Base-by-base conservation (phyloP, 2,113 vertebrate genomes). In the Pangasianodon hypophthalmus region DNA sequence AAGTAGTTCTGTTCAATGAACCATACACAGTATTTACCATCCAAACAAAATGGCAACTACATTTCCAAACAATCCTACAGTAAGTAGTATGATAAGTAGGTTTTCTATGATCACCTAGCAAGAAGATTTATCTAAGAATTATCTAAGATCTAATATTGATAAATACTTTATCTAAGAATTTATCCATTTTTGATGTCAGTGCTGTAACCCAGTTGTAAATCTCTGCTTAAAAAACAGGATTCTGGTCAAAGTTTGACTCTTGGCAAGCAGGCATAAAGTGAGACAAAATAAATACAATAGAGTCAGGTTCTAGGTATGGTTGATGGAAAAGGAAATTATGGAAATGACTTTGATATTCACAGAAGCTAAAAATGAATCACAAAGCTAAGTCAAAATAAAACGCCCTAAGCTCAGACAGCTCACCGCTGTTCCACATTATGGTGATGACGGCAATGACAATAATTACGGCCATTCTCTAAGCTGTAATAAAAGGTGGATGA, bases 401-500 rank as follows among this genome's bases (percentile, higher is more conserved):
- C 32, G 29, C 44, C 84, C 77, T 8, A 85, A 52, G 44, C 84
- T n/a, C 84, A 67, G 60, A 85, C 84, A 67, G 41, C 79, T 86
- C 62, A 62, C 52, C 19, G 60, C 83, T 41, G 82, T 86, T 85
- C 71, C 48, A 52, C 32, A 81, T 60, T 73, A 82, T 73, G 41
- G 67, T 50, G 21, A 88, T 91, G 75, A 86, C 16, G 8, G 14
- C 86, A 71, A 86, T 91, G 41, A 77, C 37, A 64, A 84, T 86
- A 88, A 88, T 86, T 60, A 60, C 26, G 26, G 60, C 50, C 44
- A 85, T 87, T 73, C 60, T 87, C 64, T 16, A 48, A 50, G 44
- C 46, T 83, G 69, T 75, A 84, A 86, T 18, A 73, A 88, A 67
- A 19, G 26, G 21, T 67, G 29, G 81, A 91, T 83, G 90, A 89